Base-by-base conservation (phyloP, 2,888 invertebrate genomes). In the Zootermopsis nevadensis region DNA sequence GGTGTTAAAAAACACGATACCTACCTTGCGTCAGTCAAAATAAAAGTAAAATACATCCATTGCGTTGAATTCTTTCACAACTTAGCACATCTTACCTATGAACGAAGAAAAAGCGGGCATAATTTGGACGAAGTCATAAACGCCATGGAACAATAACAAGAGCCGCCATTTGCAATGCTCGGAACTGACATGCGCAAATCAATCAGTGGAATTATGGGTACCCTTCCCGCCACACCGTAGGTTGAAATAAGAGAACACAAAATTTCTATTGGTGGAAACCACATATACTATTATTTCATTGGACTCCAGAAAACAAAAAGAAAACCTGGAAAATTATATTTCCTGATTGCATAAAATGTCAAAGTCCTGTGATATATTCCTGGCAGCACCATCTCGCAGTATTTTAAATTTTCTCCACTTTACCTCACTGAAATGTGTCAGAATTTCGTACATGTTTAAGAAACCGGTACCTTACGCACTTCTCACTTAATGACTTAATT, bases 91-190 rank as follows among this genome's bases (percentile, higher is more conserved):
- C 88, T 89, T 89, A 91, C 90, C 90, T 90, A 89, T 87, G 88
- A 89, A 89, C 89, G 89, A 88, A 88, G 88, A 88, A 89, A 89
- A 89, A 89, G 88, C 88, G 88, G 89, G 88, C 90, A 90, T 89
- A 89, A 89, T 89, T 89, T 88, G 88, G 89, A 89, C 88, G 89
- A 89, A 89, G 89, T 90, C 89, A 90, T 89, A 89, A 89, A 95
- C 95, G 94, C 95, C 95, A 95, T 95, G 95, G 89, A 97, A 97
- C 97, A 97, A 97, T 97, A 97, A 97, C 97, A 98, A 97, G 96
- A 94, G 96, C 95, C 97, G 97, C 97, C 97, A 98, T 98, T 97
- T 97, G 96, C 96, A 96, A 96, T 97, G 94, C 94, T 88, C 88
- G 93, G 93, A 93, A 93, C 92, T 93, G 93, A 93, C 93, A 93